phyloP scores from a whole-genome alignment of 2,888 invertebrate species.

The Nemotelus nigrinus region DNA sequence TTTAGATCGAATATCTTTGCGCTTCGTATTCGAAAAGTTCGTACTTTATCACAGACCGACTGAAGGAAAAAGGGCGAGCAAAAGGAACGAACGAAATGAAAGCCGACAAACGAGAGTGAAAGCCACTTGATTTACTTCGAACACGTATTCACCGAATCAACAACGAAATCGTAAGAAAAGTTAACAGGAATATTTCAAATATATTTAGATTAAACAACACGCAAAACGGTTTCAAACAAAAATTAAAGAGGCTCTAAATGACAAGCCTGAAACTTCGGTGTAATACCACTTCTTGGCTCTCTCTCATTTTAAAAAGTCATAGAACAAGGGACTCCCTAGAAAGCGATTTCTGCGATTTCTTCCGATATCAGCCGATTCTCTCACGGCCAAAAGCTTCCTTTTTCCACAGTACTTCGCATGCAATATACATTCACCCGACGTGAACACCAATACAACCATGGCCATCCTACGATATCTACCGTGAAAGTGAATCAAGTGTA shows the following conservation, averaged over 20 bases:
- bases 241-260: conserved; percentile 47
- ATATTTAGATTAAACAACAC: conserved; percentile 38
- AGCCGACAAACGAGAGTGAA: conserved; percentile 37
- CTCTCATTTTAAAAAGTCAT: conserved; percentile 46
- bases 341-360: conserved; percentile 48
- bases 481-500: conserved; percentile 23
- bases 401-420: neutral
- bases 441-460: conserved; percentile 14
- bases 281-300: conserved; percentile 47
- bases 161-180: conserved; percentile 5
- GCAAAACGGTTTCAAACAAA: conserved; percentile 45
- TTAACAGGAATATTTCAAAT: conserved; percentile 30
- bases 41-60: conserved; percentile 47
- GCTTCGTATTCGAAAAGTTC: conserved; percentile 24
- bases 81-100: conserved; percentile 23
- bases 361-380: conserved; percentile 48
- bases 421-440: conserved; percentile 18
- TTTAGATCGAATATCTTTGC: conserved; percentile 26
- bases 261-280: conserved; percentile 46
- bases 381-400: conserved; percentile 34
- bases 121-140: conserved; percentile 24
- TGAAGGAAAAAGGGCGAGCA: conserved; percentile 34
- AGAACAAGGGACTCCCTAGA: conserved; percentile 40
- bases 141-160: neutral
- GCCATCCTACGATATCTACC: neutral